A percentile compares a stretch with the other conserved stretches of the same genome.
phyloP scores from a whole-genome alignment of 2,888 invertebrate genomes.

The Colletes collaris region DNA sequence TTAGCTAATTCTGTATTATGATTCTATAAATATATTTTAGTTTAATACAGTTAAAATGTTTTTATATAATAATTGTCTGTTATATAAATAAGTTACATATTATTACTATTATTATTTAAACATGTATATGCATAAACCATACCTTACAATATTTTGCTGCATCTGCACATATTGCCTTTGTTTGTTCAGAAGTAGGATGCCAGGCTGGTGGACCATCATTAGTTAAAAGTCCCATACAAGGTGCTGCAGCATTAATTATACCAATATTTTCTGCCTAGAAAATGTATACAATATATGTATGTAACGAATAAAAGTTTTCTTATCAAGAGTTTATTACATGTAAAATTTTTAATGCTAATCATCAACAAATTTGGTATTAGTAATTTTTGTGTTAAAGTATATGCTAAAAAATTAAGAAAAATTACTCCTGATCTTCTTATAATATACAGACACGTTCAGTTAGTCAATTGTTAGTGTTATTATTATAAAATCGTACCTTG shows the following conservation, averaged over 20 bases:
- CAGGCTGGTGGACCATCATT: conserved; percentile 89
- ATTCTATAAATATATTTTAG: conserved; percentile 79
- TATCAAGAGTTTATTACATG: not conserved
- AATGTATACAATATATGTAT: not conserved
- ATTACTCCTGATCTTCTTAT: no score
- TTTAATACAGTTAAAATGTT: not conserved
- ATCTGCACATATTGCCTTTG: conserved; percentile 86
- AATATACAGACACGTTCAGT: not conserved
- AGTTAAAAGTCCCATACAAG: conserved; percentile 92
- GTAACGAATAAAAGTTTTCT: no score
- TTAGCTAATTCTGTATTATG: conserved; percentile 88
- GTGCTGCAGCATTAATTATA: conserved; percentile 92
- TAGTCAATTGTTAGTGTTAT: not conserved
- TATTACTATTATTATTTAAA: conserved; percentile 1
- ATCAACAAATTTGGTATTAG: not conserved
- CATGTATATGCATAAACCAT: conserved; percentile 29
- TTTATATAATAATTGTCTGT: not conserved
- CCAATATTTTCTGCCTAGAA: conserved; percentile 88
- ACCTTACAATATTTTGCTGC: conserved; percentile 89
- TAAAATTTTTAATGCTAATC: not conserved
- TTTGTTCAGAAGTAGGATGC: conserved; percentile 90
- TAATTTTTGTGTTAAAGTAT: no score
- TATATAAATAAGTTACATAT: not conserved
- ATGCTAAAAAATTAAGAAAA: no score
- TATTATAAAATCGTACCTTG: conserved; percentile 84